Conservation (phyloP, 2,888 invertebrate genomes). For the Trachelus tabidus region DNA sequence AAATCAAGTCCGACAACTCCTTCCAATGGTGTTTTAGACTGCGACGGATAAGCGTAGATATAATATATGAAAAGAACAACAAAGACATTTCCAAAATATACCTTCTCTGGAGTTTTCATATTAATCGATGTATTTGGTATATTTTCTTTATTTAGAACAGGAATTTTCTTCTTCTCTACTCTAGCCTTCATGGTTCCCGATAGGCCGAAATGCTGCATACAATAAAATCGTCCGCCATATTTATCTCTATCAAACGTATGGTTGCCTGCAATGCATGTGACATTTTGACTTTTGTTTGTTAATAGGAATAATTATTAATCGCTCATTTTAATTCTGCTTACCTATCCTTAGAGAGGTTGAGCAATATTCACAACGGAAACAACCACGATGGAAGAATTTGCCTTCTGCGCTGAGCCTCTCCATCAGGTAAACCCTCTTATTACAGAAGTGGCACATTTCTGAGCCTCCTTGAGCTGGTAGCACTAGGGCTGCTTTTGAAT, state of each 20-base stretch:
- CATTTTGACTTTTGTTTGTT: neutral
- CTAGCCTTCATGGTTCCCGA: constrained; percentile 67
- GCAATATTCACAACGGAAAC: constrained; percentile 95
- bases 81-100: constrained; percentile 30
- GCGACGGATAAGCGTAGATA: constrained; percentile 7
- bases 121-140: constrained; percentile 55
- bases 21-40: constrained; percentile 57
- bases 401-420: constrained; percentile 92
- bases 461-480: constrained; percentile 77
- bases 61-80: neutral
- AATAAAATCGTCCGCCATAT: constrained; percentile 74
- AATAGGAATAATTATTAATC: constrained; percentile 2
- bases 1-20: constrained; percentile 69
- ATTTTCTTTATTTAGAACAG: constrained; percentile 61
- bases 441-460: constrained; percentile 88
- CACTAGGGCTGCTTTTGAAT: constrained; percentile 71
- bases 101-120: constrained; percentile 68
- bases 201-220: constrained; percentile 79
- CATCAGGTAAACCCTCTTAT: constrained; percentile 92
- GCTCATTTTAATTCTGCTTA: constrained; percentile 36
- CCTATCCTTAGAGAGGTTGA: constrained; percentile 85
- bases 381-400: constrained; percentile 89
- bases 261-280: constrained; percentile 44
- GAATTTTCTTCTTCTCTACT: constrained; percentile 55
- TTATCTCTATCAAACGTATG: constrained; percentile 63